Conservation (phyloP, 2,797 vertebrate species). For the Manis pentadactyla region DNA sequence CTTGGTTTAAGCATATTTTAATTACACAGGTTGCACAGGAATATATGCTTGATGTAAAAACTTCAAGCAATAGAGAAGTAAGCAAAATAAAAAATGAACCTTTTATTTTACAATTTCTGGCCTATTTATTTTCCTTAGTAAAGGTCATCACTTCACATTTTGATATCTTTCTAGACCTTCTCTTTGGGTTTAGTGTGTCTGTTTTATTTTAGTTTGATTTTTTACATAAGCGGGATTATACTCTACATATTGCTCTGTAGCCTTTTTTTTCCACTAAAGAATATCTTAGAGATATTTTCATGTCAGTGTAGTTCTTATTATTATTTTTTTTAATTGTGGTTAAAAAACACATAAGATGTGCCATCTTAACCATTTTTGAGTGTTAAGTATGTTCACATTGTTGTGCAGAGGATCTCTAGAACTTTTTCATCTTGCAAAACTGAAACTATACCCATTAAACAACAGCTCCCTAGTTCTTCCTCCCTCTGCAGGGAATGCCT, state of each 20-base stretch:
- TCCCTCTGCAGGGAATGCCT: not conserved
- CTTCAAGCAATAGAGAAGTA: not conserved
- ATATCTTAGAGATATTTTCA: not conserved
- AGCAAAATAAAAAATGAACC: not conserved
- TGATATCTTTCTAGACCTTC: not conserved
- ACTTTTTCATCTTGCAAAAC: not conserved
- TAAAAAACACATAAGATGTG: not conserved
- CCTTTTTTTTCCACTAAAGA: not conserved
- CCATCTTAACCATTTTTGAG: not conserved
- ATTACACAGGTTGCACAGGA: not conserved
- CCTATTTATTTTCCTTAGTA: not conserved
- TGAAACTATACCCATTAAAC: not conserved
- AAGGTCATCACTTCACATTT: conserved; percentile 14
- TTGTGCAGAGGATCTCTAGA: not conserved
- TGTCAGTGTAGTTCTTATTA: not conserved
- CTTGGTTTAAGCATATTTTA: not conserved
- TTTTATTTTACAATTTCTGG: conserved; percentile 4
- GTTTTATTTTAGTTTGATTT: not conserved
- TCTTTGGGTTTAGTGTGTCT: not conserved
- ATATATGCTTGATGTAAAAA: conserved; percentile 21
- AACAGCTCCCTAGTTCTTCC: not conserved
- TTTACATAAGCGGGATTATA: not conserved
- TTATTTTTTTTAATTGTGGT: not conserved
- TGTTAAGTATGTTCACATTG: not conserved
- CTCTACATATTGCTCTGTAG: not conserved